These are phyloP conservation scores for Tachuris rubrigastra DNA, from an alignment of 2,113 vertebrate species.

Conservation along the genomic window DNA sequence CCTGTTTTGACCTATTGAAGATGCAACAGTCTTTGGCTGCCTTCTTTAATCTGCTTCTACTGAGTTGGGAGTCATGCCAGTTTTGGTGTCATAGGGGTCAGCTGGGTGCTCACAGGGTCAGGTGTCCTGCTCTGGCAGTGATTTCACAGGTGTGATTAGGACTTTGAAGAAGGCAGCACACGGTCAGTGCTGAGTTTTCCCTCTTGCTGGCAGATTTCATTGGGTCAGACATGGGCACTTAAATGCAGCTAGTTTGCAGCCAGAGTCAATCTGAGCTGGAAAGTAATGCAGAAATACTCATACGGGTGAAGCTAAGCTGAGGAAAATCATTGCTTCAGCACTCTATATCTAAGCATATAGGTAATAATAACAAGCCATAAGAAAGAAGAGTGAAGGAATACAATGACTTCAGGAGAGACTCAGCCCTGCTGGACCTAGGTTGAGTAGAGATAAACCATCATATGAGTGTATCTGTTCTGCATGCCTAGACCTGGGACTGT, in stretches of 20 bases:
- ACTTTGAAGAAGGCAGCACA: fast-evolving
- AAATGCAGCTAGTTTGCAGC: background rate
- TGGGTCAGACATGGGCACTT: background rate
- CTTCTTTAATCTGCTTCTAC: background rate
- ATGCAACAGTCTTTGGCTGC: background rate
- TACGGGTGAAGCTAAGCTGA: background rate
- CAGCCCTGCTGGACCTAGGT: background rate
- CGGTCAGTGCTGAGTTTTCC: background rate
- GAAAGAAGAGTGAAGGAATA: background rate
- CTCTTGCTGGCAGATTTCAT: background rate
- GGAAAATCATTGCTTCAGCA: background rate
- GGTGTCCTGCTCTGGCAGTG: background rate
- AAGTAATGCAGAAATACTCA: background rate
- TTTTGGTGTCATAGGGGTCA: fast-evolving
- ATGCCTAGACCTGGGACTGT: background rate
- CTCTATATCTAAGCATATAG: background rate
- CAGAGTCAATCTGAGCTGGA: background rate
- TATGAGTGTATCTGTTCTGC: background rate
- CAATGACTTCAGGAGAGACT: background rate
- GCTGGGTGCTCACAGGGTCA: background rate
- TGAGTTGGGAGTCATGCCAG: fast-evolving
- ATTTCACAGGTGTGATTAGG: background rate
- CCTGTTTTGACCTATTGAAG: background rate
- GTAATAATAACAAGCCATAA: background rate
- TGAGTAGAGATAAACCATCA: background rate